Evolutionary conservation across 2,113 vertebrate genomes (phyloP), one percentile per base, ranked within the genome.

Genomic region (Clarias macrocephalus): DNA sequence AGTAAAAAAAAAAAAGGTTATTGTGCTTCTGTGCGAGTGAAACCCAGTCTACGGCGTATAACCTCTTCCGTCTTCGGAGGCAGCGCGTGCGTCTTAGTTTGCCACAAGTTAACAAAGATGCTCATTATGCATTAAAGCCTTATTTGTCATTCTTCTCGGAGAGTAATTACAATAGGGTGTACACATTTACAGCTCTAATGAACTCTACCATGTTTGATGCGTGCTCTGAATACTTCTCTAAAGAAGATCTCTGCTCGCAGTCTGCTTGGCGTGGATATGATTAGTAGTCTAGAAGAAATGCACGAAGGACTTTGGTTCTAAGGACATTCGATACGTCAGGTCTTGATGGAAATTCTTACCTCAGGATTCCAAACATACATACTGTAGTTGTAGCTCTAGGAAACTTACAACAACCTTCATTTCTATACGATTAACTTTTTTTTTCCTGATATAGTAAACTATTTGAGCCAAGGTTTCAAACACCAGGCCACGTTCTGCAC

Each of bases 121-220:
- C 89, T 93, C 88, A 85, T 92, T 93, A 92, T 89, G 42, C 90
- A 90, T 91, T 89, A 90, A 84, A 87, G 88, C 85, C 89, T 92
- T 89, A 91, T 92, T 93, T 92, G 87, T 91, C 89, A 85, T 85
- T 90, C 88, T 85, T 87, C 88, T 88, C 60, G n/a, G 80, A 90
- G 88, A 89, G 90, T 92, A 91, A 94, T 95, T 93, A 92, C 91
- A 89, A 87, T 80, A 86, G 83, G 87, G 88, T 93, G 86, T 91
- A 92, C 90, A 92, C 93, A 92, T 93, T 93, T 93, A 92, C 88
- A 93, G 89, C 88, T 88, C 82, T 94, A 93, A 95, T 95, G 91
- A 93, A 92, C 90, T 92, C 90, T 88, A 91, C 91, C 92, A 89
- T 92, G 93, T 93, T 92, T 89, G 92, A 91, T 90, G 88, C 90